These are phyloP conservation scores for Metaphire vulgaris DNA, from an alignment of 1,140 invertebrate species.

Conservation along the genomic window DNA sequence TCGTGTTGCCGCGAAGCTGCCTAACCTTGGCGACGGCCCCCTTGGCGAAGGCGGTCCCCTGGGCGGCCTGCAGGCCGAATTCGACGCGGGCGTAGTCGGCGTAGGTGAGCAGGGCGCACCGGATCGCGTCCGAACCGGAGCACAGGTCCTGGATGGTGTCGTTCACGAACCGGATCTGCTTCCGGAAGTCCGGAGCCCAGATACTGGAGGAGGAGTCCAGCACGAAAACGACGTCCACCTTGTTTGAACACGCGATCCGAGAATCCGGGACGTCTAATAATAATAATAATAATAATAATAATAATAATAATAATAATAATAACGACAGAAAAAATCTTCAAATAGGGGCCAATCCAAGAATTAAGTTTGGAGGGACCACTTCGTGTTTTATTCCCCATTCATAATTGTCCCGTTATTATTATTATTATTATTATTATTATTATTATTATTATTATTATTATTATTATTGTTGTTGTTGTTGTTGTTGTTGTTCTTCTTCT, in stretches of 20 bases:
- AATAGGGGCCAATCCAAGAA: too few relatives aligned
- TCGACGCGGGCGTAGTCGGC: not conserved
- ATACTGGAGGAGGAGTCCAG: constrained; percentile 44
- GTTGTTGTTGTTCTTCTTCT: too few relatives aligned
- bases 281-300: not conserved
- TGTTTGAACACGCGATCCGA: not conserved
- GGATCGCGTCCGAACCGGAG: not conserved
- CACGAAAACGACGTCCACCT: constrained; percentile 39
- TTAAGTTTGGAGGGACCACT: too few relatives aligned
- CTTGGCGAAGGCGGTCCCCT: not conserved
- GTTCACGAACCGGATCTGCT: constrained; percentile 38
- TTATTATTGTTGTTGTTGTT: too few relatives aligned
- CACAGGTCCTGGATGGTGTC: constrained; percentile 32
- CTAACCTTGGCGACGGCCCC: not conserved
- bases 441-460: too few relatives aligned
- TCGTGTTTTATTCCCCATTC: too few relatives aligned
- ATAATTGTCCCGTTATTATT: too few relatives aligned
- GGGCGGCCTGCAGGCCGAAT: not conserved
- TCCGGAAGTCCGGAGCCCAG: constrained; percentile 36
- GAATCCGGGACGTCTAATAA: not conserved
- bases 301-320: not conserved
- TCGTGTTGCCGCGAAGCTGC: constrained; percentile 4
- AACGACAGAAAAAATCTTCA: too few relatives aligned
- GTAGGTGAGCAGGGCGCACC: constrained; percentile 2
- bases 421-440: too few relatives aligned